Percentiles rank a stretch among this genome's conserved stretches.
These are phyloP conservation scores for Caligus rogercresseyi DNA, from an alignment of 1,140 invertebrate genomes.

Conservation along the genomic window DNA sequence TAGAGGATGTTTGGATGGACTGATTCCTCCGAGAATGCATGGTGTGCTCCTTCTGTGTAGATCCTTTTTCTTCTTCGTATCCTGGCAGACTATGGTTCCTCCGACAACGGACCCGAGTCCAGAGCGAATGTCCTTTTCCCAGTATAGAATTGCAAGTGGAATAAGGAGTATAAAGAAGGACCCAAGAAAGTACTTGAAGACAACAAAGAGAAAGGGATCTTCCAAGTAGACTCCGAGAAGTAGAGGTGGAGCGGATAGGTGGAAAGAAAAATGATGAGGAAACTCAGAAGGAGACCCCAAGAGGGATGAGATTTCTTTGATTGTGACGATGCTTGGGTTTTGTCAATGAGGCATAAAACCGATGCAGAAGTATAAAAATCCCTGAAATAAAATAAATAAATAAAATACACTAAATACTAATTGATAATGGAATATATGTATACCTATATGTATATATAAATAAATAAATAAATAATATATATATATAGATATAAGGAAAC, in stretches of 20 bases:
- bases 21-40: too few relatives aligned
- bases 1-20: too few relatives aligned
- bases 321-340: neutral
- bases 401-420: too few relatives aligned
- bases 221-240: neutral
- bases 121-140: neutral
- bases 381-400: neutral
- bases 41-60: too few relatives aligned
- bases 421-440: too few relatives aligned
- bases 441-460: too few relatives aligned
- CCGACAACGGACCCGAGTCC: neutral
- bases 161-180: neutral
- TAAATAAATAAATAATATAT: too few relatives aligned
- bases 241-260: neutral
- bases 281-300: neutral
- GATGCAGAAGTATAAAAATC: neutral
- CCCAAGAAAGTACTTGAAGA: neutral
- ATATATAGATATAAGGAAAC: too few relatives aligned
- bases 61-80: too few relatives aligned
- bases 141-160: neutral
- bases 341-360: neutral
- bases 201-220: neutral
- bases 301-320: neutral
- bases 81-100: neutral
- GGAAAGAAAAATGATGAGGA: neutral